Evolutionary conservation across 2,113 vertebrate species (phyloP).

Genomic region (Perca flavescens): DNA sequence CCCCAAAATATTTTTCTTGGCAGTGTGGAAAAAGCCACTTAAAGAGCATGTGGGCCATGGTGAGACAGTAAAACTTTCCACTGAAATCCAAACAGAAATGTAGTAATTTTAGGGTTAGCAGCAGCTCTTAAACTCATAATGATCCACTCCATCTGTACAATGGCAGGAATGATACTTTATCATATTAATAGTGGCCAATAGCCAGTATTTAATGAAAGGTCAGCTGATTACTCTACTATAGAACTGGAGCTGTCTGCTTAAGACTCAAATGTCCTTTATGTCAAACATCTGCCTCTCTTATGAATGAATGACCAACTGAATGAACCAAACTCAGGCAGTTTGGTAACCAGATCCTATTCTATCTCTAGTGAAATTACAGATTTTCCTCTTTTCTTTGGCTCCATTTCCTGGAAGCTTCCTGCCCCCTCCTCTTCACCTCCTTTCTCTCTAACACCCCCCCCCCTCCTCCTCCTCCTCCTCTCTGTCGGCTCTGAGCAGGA

Average conservation of each 20-base stretch:
- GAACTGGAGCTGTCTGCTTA: neutral
- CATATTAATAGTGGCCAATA: constrained; percentile 2
- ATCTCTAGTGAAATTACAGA: constrained; percentile 32
- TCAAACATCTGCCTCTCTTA: neutral
- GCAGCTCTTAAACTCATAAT: neutral
- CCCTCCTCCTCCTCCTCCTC: constrained; percentile 9
- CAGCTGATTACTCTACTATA: neutral
- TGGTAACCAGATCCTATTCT: constrained; percentile 17
- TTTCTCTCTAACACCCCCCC: constrained; percentile 21
- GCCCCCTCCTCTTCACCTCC: constrained; percentile 36
- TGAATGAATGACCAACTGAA: constrained; percentile 25
- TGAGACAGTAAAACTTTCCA: constrained; percentile 32
- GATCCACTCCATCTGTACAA: constrained; percentile 4
- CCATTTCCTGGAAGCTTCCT: constrained; percentile 63
- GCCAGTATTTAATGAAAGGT: constrained; percentile 9
- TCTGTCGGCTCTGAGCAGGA: constrained; percentile 68
- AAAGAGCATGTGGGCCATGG: neutral
- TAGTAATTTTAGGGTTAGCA: constrained; percentile 10
- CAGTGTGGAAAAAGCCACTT: constrained; percentile 4
- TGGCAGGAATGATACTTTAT: neutral
- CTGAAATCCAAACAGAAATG: constrained; percentile 20
- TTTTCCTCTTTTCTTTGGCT: constrained; percentile 59
- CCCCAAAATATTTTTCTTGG: constrained; percentile 21
- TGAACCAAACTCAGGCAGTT: neutral
- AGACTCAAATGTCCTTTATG: neutral